A percentile compares a stretch with the other conserved stretches of the same genome.
phyloP scores from a whole-genome alignment of 2,113 vertebrate species.

The Arothron firmamentum region DNA sequence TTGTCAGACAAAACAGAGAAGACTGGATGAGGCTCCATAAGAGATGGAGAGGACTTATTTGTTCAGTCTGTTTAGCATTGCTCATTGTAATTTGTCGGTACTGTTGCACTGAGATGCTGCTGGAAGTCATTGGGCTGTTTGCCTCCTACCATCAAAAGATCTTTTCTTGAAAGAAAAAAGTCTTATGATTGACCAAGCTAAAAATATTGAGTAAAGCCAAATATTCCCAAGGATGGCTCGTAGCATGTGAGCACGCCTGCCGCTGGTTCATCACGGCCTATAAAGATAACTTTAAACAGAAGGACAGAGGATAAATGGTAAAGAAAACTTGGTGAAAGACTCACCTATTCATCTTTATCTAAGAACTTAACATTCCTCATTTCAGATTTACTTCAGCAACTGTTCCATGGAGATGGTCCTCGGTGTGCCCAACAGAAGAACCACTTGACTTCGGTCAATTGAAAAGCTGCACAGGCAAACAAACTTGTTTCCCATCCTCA shows the following conservation, averaged over 20 bases:
- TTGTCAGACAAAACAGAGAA: constrained; percentile 75
- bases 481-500: constrained; percentile 54
- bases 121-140: constrained; percentile 74
- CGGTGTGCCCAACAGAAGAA: constrained; percentile 39
- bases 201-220: constrained; percentile 59
- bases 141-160: constrained; percentile 71
- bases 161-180: constrained; percentile 57
- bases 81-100: constrained; percentile 74
- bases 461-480: constrained; percentile 60
- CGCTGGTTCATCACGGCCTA: constrained; percentile 33
- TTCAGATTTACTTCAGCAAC: constrained; percentile 54
- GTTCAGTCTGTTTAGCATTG: constrained; percentile 68
- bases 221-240: constrained; percentile 29
- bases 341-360: constrained; percentile 6
- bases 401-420: constrained; percentile 45
- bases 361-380: constrained; percentile 10
- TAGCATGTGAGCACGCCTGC: constrained; percentile 30
- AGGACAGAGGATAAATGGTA: constrained; percentile 18
- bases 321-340: constrained; percentile 11
- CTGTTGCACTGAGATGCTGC: constrained; percentile 71
- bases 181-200: constrained; percentile 59
- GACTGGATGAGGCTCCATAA: constrained; percentile 72
- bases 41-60: constrained; percentile 75
- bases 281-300: constrained; percentile 13
- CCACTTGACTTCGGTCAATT: constrained; percentile 65